Base-by-base conservation (phyloP, 2,797 vertebrate species). In the Enteromius trimaculatus region DNA sequence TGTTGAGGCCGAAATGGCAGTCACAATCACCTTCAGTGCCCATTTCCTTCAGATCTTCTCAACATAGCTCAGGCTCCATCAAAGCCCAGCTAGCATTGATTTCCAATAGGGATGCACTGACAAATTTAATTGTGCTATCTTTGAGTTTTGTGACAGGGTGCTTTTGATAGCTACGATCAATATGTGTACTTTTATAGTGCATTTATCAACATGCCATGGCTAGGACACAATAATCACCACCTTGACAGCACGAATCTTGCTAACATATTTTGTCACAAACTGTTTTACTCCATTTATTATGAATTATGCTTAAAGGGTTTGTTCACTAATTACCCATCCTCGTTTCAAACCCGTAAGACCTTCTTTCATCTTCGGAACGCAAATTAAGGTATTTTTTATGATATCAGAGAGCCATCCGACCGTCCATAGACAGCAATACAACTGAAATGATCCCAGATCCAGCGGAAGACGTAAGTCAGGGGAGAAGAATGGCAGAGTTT, bases 81-180 rank as follows among this genome's bases (percentile, higher is more conserved):
- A 86, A 85, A 85, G 72, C 74, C 49, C 49, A 77, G 31, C 68
- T 31, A 74, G 44, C 72, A 87, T 87, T 80, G 81, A 89, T 88
- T 85, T 87, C 84, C 88, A 85, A 84, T 89, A 76, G 62, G 69
- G 51, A 86, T 65, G 69, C 76, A 64, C 71, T 44, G 65, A 39
- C 74, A 77, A 71, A 87, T 82, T 85, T 85, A 86, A 84, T 84
- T 86, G 77, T 79, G 77, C 60, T 69, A 68, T 76, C 68, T 83
- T 29, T 82, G 82, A 81, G 62, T 77, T 80, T 66, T 44, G 17
- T 66, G 39, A 62, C 26, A 77, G 39, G 65, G 10, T 53, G 39
- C 79, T 82, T 79, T 49, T 84, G 42, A 79, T 81, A 76, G 82
- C 78, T 47, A 23, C 47, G 44, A 78, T 82, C 85, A 44, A 82